Evolutionary conservation across 2,888 invertebrate species (phyloP).

Genomic region (Drosophila kanekoi): DNA sequence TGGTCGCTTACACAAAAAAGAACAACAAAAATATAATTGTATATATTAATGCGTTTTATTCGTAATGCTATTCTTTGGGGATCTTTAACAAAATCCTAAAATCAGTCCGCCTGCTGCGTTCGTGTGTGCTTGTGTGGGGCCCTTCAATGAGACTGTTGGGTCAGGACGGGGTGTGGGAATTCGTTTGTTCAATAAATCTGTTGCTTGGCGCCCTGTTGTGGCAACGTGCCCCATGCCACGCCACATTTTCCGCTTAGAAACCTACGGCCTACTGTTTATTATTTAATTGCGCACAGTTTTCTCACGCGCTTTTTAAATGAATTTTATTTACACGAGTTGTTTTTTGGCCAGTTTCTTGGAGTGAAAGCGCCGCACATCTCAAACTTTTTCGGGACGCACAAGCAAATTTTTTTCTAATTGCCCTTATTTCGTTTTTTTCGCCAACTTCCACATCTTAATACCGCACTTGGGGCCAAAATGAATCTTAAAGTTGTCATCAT

Average conservation of each 20-base stretch:
- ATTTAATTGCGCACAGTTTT: conserved; percentile 44
- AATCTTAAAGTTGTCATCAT: conserved; percentile 33
- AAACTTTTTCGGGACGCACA: conserved; percentile 24
- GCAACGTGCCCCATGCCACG: conserved; percentile 45
- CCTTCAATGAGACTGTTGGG: conserved; percentile 13
- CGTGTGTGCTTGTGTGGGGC: conserved; percentile 1
- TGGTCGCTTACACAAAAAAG: not conserved
- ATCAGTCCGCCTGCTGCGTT: conserved; percentile 57
- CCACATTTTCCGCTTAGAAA: conserved; percentile 9
- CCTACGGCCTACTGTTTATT: conserved; percentile 10
- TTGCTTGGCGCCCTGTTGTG: conserved; percentile 72
- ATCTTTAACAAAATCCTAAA: conserved; percentile 3
- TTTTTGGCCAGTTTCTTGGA: conserved; percentile 18
- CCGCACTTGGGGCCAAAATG: conserved; percentile 16
- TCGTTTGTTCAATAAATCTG: conserved; percentile 73
- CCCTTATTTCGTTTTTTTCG: conserved; percentile 44
- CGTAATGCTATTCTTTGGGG: not conserved
- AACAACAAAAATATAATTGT: conserved; percentile 5
- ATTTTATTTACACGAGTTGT: conserved; percentile 16
- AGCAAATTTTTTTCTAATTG: conserved; percentile 55
- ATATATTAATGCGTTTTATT: conserved; percentile 9
- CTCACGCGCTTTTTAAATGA: conserved; percentile 56
- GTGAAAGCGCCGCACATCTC: conserved; percentile 63
- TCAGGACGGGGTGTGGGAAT: conserved; percentile 28
- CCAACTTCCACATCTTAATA: conserved; percentile 16